phyloP scores from a whole-genome alignment of 2,797 vertebrate genomes.

The Enteromius afrohamiltoni region DNA sequence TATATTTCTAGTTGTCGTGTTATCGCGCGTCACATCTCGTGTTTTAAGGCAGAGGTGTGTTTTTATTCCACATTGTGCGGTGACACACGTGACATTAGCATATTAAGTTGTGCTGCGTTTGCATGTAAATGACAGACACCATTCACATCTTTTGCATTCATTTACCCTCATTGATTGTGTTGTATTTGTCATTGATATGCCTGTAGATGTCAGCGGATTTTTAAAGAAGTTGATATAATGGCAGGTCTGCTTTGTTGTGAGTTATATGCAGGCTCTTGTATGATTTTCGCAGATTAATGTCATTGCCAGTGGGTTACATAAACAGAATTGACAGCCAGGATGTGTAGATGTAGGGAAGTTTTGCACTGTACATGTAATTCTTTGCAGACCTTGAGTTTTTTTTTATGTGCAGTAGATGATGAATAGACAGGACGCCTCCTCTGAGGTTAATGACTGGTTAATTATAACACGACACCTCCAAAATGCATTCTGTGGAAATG shows the following conservation, averaged over 20 bases:
- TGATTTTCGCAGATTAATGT: neutral
- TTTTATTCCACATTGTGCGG: neutral
- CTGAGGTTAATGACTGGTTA: no score
- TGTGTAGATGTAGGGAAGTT: neutral
- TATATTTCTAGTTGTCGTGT: neutral
- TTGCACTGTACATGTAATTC: neutral
- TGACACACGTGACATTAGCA: neutral
- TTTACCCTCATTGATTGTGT: neutral
- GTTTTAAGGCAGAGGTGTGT: neutral
- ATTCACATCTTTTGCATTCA: neutral
- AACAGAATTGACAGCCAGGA: neutral
- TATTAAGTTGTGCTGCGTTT: constrained; percentile 39
- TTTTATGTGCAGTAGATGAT: neutral
- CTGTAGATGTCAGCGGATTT: no score
- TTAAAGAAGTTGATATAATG: neutral
- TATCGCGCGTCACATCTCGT: neutral
- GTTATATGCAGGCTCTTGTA: neutral
- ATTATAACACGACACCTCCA: neutral
- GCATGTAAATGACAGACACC: constrained; percentile 17
- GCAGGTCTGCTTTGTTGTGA: neutral
- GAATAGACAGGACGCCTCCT: neutral
- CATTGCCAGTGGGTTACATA: neutral
- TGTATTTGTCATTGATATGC: neutral
- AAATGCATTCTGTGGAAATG: neutral
- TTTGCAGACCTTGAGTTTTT: neutral